Base-by-base conservation (phyloP, 2,888 invertebrate genomes). In the Mactromeris polynyma region DNA sequence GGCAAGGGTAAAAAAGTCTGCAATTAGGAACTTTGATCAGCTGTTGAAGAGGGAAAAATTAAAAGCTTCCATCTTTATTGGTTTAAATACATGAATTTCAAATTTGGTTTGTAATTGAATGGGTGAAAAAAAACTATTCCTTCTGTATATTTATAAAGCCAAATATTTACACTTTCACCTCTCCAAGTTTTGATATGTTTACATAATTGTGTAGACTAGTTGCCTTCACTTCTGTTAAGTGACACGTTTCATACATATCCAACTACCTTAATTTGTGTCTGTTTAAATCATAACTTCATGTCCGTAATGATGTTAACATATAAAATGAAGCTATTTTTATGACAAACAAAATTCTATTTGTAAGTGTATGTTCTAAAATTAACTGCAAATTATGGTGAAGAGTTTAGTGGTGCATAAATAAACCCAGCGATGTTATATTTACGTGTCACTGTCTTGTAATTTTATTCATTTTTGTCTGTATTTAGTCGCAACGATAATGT, bases 261-360 rank as follows among this genome's bases (percentile, higher is more conserved):
- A 9, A 6, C 26, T 64, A 64, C 58, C 26, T n/a, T 4, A 26
- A n/a, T 21, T 64, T 26, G 26, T 64, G n/a, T 9, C 7, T 64
- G 58, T 64, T 64, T 64, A n/a, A 64, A 64, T 64, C 58, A 64
- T 64, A 26, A 26, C n/a, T 64, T n/a, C 9, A 64, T 64, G 58
- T 64, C n/a, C 58, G 9, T 64, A 26, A 64, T 26, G 7, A 64
- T 64, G 58, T 64, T 64, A 64, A 64, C 58, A 64, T 64, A 64
- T 64, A 6, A 64, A 26, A 64, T 64, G 58, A 64, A 64, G 9
- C 58, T 64, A 64, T 64, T 64, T 64, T 64, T 64, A 64, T 64
- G 26, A 64, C 58, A n/a, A 64, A 64, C 58, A n/a, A 64, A 7
- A 64, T 64, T 64, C 58, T 64, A 64, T 64, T 64, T 64, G 58